Evolutionary conservation across 2,888 invertebrate genomes (phyloP).

Genomic region (Torymus tubicola): DNA sequence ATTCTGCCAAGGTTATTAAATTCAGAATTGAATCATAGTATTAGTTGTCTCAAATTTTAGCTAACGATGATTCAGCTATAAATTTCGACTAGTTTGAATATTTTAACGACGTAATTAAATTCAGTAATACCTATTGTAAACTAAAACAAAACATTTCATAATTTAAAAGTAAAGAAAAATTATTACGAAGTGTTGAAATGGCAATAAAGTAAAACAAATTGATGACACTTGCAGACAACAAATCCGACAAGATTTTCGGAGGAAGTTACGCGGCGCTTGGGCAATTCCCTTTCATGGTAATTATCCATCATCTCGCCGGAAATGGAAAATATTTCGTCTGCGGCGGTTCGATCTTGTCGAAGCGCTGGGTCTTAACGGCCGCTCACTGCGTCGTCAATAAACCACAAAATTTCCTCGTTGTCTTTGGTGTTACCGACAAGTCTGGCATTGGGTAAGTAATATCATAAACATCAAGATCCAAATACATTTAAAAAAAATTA

Average conservation of each 20-base stretch:
- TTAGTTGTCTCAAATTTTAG: too few species aligned
- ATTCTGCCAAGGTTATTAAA: too few species aligned
- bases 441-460: constrained; percentile 52
- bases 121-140: too few species aligned
- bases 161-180: too few species aligned
- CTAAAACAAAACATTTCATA: too few species aligned
- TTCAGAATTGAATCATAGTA: too few species aligned
- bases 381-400: constrained; percentile 61
- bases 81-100: too few species aligned
- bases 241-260: constrained; percentile 55
- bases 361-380: constrained; percentile 66
- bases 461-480: not conserved
- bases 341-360: constrained; percentile 64
- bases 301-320: constrained; percentile 60
- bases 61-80: too few species aligned
- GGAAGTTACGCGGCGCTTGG: constrained; percentile 57
- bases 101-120: too few species aligned
- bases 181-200: too few species aligned
- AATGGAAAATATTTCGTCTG: constrained; percentile 54
- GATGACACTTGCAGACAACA: not conserved
- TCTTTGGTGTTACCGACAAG: constrained; percentile 62
- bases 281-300: constrained; percentile 66
- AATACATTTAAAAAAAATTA: not conserved
- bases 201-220: too few species aligned
- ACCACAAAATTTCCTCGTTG: constrained; percentile 58